A percentile compares a stretch with the other conserved stretches of the same genome.
These are phyloP conservation scores for Enteromius radiatus DNA, from an alignment of 2,797 vertebrate species.

Conservation along the genomic window DNA sequence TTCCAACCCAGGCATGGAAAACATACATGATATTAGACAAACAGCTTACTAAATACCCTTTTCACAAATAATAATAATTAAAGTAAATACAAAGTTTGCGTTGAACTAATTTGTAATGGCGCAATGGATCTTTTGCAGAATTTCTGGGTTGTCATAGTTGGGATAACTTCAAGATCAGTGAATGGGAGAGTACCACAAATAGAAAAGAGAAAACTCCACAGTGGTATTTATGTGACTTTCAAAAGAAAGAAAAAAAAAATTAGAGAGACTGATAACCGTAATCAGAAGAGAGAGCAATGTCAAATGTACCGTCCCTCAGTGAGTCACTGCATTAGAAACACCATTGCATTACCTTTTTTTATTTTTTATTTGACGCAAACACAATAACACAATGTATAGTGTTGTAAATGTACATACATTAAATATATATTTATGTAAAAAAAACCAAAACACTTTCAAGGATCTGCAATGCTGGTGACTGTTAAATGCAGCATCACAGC, in stretches of 20 bases:
- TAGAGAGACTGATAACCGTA: too few relatives aligned
- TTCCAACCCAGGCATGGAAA: constrained; percentile 13
- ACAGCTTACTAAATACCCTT: not conserved
- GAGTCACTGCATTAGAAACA: too few relatives aligned
- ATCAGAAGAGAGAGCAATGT: too few relatives aligned
- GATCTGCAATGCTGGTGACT: not conserved
- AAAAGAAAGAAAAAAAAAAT: too few relatives aligned
- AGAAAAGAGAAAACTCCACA: not conserved
- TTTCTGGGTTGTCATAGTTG: not conserved
- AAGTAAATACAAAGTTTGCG: not conserved
- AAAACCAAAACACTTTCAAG: not conserved
- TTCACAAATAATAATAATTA: not conserved
- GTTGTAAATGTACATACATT: not conserved
- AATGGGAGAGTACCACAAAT: not conserved
- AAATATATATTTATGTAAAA: not conserved
- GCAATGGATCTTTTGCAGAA: not conserved
- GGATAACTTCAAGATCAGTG: not conserved
- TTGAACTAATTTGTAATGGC: not conserved
- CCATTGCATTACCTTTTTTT: too few relatives aligned
- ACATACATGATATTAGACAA: not conserved
- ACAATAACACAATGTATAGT: not conserved
- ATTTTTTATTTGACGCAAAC: too few relatives aligned
- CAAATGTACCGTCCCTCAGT: too few relatives aligned
- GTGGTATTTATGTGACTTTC: too few relatives aligned
- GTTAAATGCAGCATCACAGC: not conserved